A percentile compares a stretch with the other conserved stretches of the same genome.
These are phyloP conservation scores for Coregonus sp. DNA, from an alignment of 2,797 vertebrate species.

Conservation along the genomic window DNA sequence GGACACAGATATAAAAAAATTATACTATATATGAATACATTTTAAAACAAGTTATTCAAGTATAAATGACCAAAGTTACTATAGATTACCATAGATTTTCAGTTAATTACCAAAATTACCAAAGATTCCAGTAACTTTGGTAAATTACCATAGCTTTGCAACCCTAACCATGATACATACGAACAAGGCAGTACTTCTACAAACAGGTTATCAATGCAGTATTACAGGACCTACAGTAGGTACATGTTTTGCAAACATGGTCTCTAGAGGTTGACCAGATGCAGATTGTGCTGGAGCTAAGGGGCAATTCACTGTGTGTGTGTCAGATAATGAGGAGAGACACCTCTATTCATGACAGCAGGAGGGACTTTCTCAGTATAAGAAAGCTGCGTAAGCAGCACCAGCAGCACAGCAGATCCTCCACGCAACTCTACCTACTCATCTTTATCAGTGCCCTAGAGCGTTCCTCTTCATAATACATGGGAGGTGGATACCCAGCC, in stretches of 20 bases:
- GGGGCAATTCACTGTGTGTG: neutral
- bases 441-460: conserved; percentile 31
- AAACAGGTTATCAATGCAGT: neutral
- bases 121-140: no score
- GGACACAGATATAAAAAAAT: no score
- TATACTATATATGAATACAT: no score
- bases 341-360: conserved; percentile 19
- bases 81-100: no score
- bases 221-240: neutral
- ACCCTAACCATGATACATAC: no score
- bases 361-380: neutral
- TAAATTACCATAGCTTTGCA: no score
- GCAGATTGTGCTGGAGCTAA: conserved; percentile 4
- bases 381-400: conserved; percentile 11
- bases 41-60: no score
- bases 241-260: neutral
- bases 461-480: conserved; percentile 28
- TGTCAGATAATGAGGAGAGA: conserved; percentile 24
- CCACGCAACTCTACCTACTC: conserved; percentile 7
- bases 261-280: conserved; percentile 19
- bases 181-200: neutral
- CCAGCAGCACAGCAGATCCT: neutral
- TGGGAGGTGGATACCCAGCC: conserved; percentile 36
- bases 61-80: no score
- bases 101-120: no score